These are phyloP conservation scores for Ageneiosus marmoratus DNA, from an alignment of 2,113 vertebrate species.

Conservation along the genomic window DNA sequence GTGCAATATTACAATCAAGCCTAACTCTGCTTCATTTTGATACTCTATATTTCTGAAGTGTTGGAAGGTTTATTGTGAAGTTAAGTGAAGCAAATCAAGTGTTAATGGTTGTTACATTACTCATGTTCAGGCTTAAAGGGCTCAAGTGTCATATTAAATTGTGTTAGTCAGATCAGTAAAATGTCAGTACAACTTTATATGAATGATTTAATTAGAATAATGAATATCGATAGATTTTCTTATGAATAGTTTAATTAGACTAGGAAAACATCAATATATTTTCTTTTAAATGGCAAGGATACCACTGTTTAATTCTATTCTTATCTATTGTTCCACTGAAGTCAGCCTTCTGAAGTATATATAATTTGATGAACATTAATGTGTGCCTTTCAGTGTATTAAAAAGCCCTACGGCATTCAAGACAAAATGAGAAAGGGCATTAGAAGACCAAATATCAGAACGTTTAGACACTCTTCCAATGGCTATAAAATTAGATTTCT, in stretches of 20 bases:
- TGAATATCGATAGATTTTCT: neutral
- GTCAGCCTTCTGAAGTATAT: neutral
- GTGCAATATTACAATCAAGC: neutral
- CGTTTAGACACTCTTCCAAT: neutral
- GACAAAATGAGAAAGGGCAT: conserved; percentile 26
- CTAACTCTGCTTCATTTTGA: neutral
- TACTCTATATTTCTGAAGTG: neutral
- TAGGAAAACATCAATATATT: neutral
- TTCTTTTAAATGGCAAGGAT: neutral
- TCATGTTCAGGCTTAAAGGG: neutral
- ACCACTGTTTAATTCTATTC: neutral
- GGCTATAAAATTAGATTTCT: neutral
- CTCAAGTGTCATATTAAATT: neutral
- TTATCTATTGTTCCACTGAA: neutral
- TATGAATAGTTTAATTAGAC: neutral
- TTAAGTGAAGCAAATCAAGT: neutral
- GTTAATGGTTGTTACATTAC: neutral
- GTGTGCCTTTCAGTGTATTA: conserved; percentile 12
- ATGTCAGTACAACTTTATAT: too few species aligned
- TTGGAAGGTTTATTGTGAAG: neutral
- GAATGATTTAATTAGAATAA: neutral
- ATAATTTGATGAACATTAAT: conserved; percentile 15
- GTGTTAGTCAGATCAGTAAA: too few species aligned
- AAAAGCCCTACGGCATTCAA: neutral
- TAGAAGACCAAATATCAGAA: conserved; percentile 22